These are phyloP conservation scores for Hypselothyrea guttata DNA, from an alignment of 2,888 invertebrate genomes.

Conservation along the genomic window DNA sequence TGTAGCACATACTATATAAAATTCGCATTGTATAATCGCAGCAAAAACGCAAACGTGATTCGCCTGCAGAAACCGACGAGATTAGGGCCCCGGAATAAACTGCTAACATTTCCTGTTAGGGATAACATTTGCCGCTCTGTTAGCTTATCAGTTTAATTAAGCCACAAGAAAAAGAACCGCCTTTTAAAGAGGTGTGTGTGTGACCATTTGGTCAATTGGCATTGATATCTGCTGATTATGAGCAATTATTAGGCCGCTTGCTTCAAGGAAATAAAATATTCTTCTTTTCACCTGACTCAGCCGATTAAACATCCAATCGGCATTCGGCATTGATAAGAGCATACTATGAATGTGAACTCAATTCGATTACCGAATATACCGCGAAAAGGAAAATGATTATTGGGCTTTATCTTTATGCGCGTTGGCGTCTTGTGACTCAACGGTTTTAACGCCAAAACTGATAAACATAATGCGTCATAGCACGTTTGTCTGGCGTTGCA, in stretches of 20 bases:
- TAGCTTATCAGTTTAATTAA: no score
- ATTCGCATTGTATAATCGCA: constrained; percentile 65
- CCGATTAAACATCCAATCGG: neutral
- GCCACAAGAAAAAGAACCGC: no score
- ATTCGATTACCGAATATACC: neutral
- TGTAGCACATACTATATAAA: no score
- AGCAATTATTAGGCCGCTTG: constrained; percentile 22
- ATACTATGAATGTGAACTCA: no score
- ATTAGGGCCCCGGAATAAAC: constrained; percentile 33
- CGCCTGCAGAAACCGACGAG: constrained; percentile 26
- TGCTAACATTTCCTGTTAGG: neutral
- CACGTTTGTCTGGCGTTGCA: constrained; percentile 8
- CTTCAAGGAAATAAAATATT: constrained; percentile 20
- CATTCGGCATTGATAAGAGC: neutral
- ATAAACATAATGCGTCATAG: constrained; percentile 43
- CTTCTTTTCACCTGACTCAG: constrained; percentile 30
- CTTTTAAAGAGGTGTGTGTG: neutral
- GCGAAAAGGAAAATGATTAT: constrained; percentile 14
- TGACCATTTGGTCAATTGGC: constrained; percentile 22
- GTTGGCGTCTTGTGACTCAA: constrained; percentile 29
- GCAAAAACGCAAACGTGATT: constrained; percentile 54
- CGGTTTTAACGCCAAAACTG: neutral
- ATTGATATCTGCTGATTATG: constrained; percentile 40
- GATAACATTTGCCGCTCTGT: no score
- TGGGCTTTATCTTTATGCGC: constrained; percentile 8